These are phyloP conservation scores for Torymus tubicola DNA, from an alignment of 2,888 invertebrate genomes.

Conservation along the genomic window DNA sequence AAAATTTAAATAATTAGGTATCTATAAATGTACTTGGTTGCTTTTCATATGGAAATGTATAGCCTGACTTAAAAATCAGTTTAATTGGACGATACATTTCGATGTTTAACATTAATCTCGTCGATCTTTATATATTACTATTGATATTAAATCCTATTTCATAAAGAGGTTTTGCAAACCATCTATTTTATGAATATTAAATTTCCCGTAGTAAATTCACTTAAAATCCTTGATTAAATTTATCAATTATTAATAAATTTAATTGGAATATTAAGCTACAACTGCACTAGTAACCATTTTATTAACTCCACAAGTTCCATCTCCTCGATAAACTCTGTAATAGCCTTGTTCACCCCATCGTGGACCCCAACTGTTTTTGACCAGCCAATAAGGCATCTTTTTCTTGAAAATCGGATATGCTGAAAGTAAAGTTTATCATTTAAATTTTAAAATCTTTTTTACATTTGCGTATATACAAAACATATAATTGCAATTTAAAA, in stretches of 20 bases:
- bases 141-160: conserved; percentile 23
- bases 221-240: conserved; percentile 27
- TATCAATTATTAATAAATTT: conserved; percentile 37
- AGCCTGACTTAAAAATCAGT: conserved; percentile 36
- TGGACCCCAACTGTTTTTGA: conserved; percentile 97
- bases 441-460: background rate
- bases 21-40: conserved; percentile 14
- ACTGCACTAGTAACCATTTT: conserved; percentile 92
- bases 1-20: background rate
- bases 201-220: conserved; percentile 26
- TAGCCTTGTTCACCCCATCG: conserved; percentile 97
- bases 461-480: background rate
- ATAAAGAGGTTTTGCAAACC: conserved; percentile 24
- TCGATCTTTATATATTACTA: background rate
- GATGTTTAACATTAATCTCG: conserved; percentile 22
- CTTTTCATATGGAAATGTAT: conserved; percentile 14
- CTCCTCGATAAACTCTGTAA: conserved; percentile 95
- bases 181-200: conserved; percentile 42
- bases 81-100: conserved; percentile 18
- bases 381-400: conserved; percentile 91
- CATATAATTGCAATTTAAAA: too few species aligned
- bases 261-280: conserved; percentile 72
- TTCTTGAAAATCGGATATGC: conserved; percentile 89
- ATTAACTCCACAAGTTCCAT: conserved; percentile 96
- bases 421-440: conserved; percentile 73